These are phyloP conservation scores for Mesocricetus auratus DNA, from an alignment of 2,113 vertebrate species.

Conservation along the genomic window DNA sequence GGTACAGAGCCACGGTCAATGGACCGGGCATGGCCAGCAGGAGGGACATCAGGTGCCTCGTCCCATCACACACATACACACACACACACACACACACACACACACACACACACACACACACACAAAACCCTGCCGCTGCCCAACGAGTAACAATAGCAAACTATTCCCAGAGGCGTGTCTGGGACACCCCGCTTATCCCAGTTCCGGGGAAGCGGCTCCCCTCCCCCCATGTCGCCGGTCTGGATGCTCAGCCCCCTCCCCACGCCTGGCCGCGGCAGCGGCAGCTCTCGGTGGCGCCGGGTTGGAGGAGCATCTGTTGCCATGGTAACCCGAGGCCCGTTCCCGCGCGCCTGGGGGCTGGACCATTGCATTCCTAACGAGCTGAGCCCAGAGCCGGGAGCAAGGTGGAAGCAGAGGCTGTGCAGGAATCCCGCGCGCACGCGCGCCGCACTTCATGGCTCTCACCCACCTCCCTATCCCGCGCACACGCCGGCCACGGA, in stretches of 20 bases:
- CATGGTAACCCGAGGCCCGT: constrained; percentile 82
- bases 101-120: neutral
- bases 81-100: neutral
- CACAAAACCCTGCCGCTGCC: neutral
- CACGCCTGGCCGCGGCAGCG: constrained; percentile 59
- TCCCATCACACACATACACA: neutral
- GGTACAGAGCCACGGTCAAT: neutral
- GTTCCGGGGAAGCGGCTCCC: neutral
- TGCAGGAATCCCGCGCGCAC: rapidly evolving
- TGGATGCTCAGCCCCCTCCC: neutral
- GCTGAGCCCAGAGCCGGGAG: neutral
- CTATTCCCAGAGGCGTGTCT: neutral
- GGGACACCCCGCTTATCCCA: neutral
- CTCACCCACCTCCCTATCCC: neutral
- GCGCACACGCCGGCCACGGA: too few species aligned
- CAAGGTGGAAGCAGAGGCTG: rapidly evolving
- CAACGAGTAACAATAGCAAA: neutral
- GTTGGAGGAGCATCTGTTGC: constrained; percentile 85
- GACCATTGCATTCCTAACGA: neutral
- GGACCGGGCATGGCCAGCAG: rapidly evolving
- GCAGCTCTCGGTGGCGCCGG: constrained; percentile 60
- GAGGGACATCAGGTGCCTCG: neutral
- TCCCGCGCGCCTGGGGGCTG: neutral
- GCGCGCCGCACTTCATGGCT: neutral
- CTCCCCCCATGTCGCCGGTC: neutral